A percentile compares a stretch with the other conserved stretches of the same genome.
Evolutionary conservation across 2,797 vertebrate genomes (phyloP).

Genomic region (Cirrhinus mrigala): DNA sequence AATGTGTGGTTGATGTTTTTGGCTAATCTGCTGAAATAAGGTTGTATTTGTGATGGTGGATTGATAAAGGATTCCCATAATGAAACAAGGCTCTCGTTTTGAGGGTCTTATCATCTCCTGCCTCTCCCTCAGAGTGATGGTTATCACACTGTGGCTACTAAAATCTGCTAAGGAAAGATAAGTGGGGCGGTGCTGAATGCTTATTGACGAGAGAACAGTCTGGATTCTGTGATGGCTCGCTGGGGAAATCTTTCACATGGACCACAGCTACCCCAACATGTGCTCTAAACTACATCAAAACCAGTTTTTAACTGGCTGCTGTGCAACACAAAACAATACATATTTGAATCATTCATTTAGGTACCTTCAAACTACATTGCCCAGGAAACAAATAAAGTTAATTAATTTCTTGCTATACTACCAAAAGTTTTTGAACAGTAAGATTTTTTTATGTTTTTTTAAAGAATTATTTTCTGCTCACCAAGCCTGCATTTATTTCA

Average conservation of each 20-base stretch:
- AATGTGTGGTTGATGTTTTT: slow-evolving; percentile 32
- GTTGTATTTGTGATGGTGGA: slow-evolving; percentile 47
- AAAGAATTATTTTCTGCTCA: too few species aligned
- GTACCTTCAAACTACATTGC: slow-evolving; percentile 4
- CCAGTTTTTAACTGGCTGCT: background rate
- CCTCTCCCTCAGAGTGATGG: slow-evolving; percentile 52
- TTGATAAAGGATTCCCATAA: slow-evolving; percentile 58
- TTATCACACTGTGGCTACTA: slow-evolving; percentile 55
- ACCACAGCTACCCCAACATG: slow-evolving; percentile 31
- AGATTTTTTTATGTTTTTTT: too few species aligned
- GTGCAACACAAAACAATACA: background rate
- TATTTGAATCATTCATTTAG: background rate
- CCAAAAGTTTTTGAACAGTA: too few species aligned
- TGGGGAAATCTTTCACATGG: slow-evolving; percentile 51
- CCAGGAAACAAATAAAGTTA: slow-evolving; percentile 18
- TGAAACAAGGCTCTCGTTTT: slow-evolving; percentile 54
- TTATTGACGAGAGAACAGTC: slow-evolving; percentile 55
- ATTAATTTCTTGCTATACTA: too few species aligned
- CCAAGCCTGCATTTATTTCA: too few species aligned
- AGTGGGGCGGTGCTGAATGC: slow-evolving; percentile 53
- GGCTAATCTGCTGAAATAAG: slow-evolving; percentile 53
- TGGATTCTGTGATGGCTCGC: slow-evolving; percentile 52
- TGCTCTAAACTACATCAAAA: slow-evolving; percentile 10
- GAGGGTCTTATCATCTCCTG: slow-evolving; percentile 53
- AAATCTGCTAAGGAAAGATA: slow-evolving; percentile 65